Conservation (phyloP, 1,140 invertebrate species). For the Heliconius eleuchia region DNA sequence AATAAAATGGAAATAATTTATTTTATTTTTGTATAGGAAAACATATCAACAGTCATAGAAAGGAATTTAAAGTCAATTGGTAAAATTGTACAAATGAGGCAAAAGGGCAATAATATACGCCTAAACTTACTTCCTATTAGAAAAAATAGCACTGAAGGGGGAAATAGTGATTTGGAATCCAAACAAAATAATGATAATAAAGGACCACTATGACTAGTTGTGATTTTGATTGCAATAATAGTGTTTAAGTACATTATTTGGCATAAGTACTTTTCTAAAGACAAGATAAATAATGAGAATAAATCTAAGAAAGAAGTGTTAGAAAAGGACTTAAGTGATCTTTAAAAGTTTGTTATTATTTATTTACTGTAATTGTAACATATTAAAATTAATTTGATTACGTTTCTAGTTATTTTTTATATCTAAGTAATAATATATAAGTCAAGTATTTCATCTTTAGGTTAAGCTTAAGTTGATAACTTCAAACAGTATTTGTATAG, state of each 20-base stretch:
- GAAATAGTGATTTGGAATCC: constrained; percentile 33
- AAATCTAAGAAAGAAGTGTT: constrained; percentile 25
- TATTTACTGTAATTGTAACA: neutral
- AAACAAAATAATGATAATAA: constrained; percentile 52
- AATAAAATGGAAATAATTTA: too few species aligned
- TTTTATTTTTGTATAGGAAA: constrained; percentile 77
- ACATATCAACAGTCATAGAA: constrained; percentile 79
- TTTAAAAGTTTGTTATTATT: constrained; percentile 19
- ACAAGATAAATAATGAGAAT: constrained; percentile 20
- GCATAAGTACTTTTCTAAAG: constrained; percentile 53
- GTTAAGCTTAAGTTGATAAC: too few species aligned
- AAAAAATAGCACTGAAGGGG: constrained; percentile 35
- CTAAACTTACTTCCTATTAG: constrained; percentile 82
- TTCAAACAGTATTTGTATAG: too few species aligned
- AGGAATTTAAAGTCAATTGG: constrained; percentile 75
- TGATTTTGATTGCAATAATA: constrained; percentile 49
- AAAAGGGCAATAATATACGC: constrained; percentile 81
- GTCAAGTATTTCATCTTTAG: too few species aligned
- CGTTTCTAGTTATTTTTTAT: neutral
- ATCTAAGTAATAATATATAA: too few species aligned
- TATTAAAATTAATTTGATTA: constrained; percentile 16
- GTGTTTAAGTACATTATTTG: constrained; percentile 59
- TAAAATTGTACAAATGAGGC: constrained; percentile 82
- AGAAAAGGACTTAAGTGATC: constrained; percentile 28
- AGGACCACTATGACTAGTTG: constrained; percentile 72